Evolutionary conservation across 1,140 invertebrate genomes (phyloP).

Genomic region (Penaeus japonicus): DNA sequence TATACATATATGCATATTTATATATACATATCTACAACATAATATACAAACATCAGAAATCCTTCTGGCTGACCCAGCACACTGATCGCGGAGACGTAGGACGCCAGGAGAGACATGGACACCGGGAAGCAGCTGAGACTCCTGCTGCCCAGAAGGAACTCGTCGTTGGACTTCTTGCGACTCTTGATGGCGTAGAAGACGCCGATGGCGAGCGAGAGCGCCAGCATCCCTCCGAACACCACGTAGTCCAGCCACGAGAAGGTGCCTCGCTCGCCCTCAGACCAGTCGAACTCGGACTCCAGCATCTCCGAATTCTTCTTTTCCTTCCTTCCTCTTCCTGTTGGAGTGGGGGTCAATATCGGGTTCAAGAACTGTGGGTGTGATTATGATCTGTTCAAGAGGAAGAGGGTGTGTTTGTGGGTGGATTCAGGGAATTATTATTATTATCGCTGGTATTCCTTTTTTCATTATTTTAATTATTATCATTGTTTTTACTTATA

Average conservation of each 20-base stretch:
- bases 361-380: too few species aligned
- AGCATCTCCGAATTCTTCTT: not conserved
- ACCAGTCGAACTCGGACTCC: not conserved
- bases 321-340: not conserved
- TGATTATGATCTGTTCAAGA: too few species aligned
- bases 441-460: too few species aligned
- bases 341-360: not conserved
- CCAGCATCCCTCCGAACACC: conserved; percentile 72
- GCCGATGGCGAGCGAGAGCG: conserved; percentile 76
- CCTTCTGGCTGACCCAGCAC: conserved; percentile 80
- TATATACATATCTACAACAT: too few species aligned
- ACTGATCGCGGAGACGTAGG: conserved; percentile 93
- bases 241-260: conserved; percentile 71
- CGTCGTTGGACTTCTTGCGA: conserved; percentile 84
- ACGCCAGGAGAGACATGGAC: conserved; percentile 73
- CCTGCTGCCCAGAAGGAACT: conserved; percentile 81
- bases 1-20: too few species aligned
- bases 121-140: conserved; percentile 77
- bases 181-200: conserved; percentile 85
- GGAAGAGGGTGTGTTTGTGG: too few species aligned
- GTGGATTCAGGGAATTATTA: too few species aligned
- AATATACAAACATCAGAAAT: not conserved
- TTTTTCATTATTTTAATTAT: too few species aligned
- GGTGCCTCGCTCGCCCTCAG: not conserved
- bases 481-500: too few species aligned